Evolutionary conservation across 2,888 invertebrate species (phyloP), one percentile per base, ranked within the genome.

Genomic region (Ectemnius lituratus): DNA sequence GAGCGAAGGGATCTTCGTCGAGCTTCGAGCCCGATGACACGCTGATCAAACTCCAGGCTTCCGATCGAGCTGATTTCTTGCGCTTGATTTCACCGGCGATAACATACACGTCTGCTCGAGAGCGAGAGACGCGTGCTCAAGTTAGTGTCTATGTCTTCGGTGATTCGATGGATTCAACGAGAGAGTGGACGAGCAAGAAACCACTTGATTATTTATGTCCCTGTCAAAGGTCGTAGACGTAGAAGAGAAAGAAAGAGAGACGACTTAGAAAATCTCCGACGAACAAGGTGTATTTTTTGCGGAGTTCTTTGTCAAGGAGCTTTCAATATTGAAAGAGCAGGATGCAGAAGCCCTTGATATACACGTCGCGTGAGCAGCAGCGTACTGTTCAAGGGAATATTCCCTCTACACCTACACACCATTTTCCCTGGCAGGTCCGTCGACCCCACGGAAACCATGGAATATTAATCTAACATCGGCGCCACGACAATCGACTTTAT

Each of bases 401-500:
- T 46, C 59, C 61, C 78, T 37, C 68, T 47, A 63, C 2, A 52
- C 52, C 4, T 4, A 5, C 16, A 13, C 52, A 52, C 52, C n/a
- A 52, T 52, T 76, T 76, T 80, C 68, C 49, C 73, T 23, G 23
- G 58, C 61, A 46, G 60, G 79, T 80, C 62, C 76, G 69, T 74
- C 69, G 73, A 80, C 80, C 80, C 77, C 69, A 18, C 62, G 23
- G 71, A 46, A 58, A 46, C 16, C 68, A 73, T 82, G 60, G 73
- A 83, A 83, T 82, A 82, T 82, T 82, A 82, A 82, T 82, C 28
- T 58, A 68, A 68, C 72, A 72, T 75, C 67, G 80, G 75, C 78
- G 83, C 76, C 80, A 57, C 23, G 66, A 71, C 58, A 75, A 80
- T 83, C 83, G 83, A 82, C 75, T 70, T 65, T 56, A 64, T 76